Evolutionary conservation across 2,113 vertebrate species (phyloP).

Genomic region (Arvicanthis niloticus): DNA sequence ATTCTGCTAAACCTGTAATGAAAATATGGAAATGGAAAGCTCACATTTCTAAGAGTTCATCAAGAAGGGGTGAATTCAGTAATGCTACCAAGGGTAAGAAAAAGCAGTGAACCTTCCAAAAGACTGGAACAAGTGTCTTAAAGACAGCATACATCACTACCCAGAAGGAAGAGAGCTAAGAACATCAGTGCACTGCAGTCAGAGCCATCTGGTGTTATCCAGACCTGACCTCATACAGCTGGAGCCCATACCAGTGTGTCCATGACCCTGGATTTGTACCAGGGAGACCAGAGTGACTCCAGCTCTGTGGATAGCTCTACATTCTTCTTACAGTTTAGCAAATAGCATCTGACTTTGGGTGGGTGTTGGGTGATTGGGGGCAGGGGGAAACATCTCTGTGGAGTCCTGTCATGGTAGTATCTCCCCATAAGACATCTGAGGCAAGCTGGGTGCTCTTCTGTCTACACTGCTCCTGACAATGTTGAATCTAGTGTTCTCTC

Average conservation of each 20-base stretch:
- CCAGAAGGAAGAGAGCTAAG: background rate
- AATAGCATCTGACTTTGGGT: background rate
- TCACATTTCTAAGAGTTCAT: background rate
- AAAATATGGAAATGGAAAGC: constrained; percentile 11
- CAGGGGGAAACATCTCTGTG: background rate
- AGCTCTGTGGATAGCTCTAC: background rate
- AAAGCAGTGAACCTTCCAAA: background rate
- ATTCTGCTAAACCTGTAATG: background rate
- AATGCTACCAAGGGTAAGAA: background rate
- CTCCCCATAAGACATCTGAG: background rate
- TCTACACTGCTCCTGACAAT: background rate
- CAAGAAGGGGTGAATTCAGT: background rate
- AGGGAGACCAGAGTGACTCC: background rate
- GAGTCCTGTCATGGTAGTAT: background rate
- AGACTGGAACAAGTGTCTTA: constrained; percentile 30
- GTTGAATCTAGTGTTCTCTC: background rate
- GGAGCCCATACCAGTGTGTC: no score
- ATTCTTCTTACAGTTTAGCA: background rate
- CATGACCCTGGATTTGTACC: background rate
- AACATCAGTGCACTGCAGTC: background rate
- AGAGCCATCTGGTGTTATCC: background rate
- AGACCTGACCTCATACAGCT: background rate
- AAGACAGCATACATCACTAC: background rate
- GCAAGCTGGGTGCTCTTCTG: background rate
- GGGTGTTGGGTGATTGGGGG: background rate